Evolutionary conservation across 1,140 invertebrate species (phyloP), one percentile per base, ranked within the genome.

Genomic region (Lordiphosa clarofinis): DNA sequence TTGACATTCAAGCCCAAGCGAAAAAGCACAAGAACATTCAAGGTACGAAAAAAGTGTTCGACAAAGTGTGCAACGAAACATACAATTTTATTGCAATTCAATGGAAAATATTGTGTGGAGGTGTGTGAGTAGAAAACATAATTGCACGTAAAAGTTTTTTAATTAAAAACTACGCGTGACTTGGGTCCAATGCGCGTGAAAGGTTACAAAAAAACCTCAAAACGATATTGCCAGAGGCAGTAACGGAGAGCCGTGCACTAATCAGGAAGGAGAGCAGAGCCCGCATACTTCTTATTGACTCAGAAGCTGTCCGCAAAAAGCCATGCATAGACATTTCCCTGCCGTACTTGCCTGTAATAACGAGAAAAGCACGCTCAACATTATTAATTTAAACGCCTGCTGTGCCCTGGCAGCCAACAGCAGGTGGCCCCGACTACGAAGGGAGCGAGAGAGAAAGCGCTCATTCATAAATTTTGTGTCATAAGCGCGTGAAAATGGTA

Each of bases 341-440:
- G 43, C 13, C 21, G 47, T 46, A 39, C 39, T 63, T 53, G 12
- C 31, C 28, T 50, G 47, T 21, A 39, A 49, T 63, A 62, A 48
- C 24, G 43, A 33, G 50, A 38, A 48, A 38, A 42, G 42, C 73
- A 52, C 55, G 70, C 65, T 73, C 67, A 39, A 58, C 78, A 54
- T 86, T 84, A 86, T 84, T 84, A 84, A 84, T 78, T 84, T 71
- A 84, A 86, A 63, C 73, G 69, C 78, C 78, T 56, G 78, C 78
- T 84, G 78, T 58, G 73, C 55, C 57, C 39, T 50, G 66, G 64
- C 36, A 66, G 31, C 49, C 38, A 39, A 61, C 75, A 76, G 76
- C 75, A 81, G 75, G 75, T 81, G 76, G 76, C 62, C 59, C 46
- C 28, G 13, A 31, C 7, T 33, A 21, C 37, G 38, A 2, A 7